phyloP scores from a whole-genome alignment of 2,797 vertebrate species.

The Coreius guichenoti region DNA sequence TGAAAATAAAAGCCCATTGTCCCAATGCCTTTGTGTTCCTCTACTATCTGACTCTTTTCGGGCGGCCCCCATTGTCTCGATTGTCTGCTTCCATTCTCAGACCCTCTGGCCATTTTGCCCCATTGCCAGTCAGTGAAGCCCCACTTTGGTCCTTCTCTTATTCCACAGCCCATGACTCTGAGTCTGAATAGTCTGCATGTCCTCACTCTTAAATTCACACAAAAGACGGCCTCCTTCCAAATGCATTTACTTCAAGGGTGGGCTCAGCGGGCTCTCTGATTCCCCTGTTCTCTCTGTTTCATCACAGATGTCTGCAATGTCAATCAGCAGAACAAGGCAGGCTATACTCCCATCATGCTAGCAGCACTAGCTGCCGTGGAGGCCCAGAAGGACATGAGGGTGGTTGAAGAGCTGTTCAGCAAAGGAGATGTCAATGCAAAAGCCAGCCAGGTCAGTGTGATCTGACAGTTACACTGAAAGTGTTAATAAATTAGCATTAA shows the following conservation, averaged over 20 bases:
- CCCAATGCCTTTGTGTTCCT: conserved; percentile 67
- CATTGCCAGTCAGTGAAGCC: conserved; percentile 47
- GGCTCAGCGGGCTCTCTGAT: conserved; percentile 52
- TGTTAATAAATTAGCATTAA: not conserved
- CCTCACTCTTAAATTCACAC: conserved; percentile 51
- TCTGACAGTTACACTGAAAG: not conserved
- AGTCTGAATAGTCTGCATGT: conserved; percentile 52
- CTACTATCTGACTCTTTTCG: conserved; percentile 59
- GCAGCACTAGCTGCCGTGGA: conserved; percentile 96
- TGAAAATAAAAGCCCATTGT: conserved; percentile 72
- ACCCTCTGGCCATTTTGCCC: conserved; percentile 46
- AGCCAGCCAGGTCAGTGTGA: conserved; percentile 91
- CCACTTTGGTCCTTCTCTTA: conserved; percentile 48
- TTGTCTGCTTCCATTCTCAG: conserved; percentile 65
- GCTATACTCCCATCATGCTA: conserved; percentile 99
- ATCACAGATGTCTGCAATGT: conserved; percentile 92
- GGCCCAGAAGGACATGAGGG: conserved; percentile 88
- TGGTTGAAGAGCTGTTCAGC: conserved; percentile 94
- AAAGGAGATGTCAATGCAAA: conserved; percentile 97
- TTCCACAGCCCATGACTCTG: conserved; percentile 16
- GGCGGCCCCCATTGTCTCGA: conserved; percentile 66
- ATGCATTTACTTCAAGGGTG: conserved; percentile 47
- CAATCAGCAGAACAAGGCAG: conserved; percentile 98
- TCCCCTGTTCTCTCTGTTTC: conserved; percentile 44
- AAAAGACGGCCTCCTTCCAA: conserved; percentile 47